These are phyloP conservation scores for Poecilobothrus nobilitatus DNA, from an alignment of 2,888 invertebrate species.

Conservation along the genomic window DNA sequence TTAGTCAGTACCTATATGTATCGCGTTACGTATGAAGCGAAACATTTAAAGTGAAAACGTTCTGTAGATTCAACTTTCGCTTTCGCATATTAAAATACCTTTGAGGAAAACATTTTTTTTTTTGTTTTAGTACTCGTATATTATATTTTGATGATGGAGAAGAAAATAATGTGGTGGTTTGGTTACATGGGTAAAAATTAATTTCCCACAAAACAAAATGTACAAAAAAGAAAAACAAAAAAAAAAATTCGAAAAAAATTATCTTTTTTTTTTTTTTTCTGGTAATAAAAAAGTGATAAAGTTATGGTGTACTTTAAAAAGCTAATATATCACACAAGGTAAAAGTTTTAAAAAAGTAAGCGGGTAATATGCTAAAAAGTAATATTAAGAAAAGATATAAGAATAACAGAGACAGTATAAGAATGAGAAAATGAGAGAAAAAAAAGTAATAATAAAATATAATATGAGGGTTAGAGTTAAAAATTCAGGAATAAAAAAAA, in stretches of 20 bases:
- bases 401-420: not conserved
- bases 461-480: not conserved
- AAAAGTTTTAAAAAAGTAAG: not conserved
- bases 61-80: too few relatives aligned
- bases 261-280: not conserved
- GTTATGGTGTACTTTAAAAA: constrained; percentile 1
- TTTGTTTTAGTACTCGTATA: not conserved
- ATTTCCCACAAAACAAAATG: not conserved
- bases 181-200: not conserved
- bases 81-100: not conserved
- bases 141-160: not conserved
- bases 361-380: too few relatives aligned
- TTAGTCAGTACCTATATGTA: not conserved
- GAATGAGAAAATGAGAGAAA: too few relatives aligned
- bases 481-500: not conserved
- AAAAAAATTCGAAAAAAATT: too few relatives aligned
- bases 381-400: too few relatives aligned
- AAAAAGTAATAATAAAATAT: not conserved
- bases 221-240: too few relatives aligned
- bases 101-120: not conserved
- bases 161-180: not conserved
- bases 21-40: not conserved
- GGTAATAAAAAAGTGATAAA: not conserved
- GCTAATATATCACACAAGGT: constrained; percentile 1
- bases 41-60: not conserved